Percentiles rank a stretch among this genome's conserved stretches.
Conservation (phyloP, 2,113 vertebrate genomes). For the Paradoxurus hermaphroditus region DNA sequence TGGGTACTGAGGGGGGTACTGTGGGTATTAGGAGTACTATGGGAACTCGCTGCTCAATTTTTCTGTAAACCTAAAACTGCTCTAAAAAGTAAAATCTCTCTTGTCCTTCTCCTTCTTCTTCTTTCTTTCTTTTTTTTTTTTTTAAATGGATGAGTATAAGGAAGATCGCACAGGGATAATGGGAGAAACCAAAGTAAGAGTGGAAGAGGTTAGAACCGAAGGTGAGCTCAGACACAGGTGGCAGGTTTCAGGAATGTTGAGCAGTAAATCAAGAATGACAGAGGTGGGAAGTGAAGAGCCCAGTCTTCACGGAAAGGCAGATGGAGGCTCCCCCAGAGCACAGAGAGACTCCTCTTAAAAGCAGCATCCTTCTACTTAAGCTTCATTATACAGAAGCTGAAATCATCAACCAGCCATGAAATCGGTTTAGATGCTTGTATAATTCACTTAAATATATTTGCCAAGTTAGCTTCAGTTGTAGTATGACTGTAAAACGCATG, state of each 20-base stretch:
- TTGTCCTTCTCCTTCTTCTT: too few species aligned
- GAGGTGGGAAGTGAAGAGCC: not conserved
- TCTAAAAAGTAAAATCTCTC: not conserved
- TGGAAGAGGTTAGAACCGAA: not conserved
- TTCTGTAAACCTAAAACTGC: not conserved
- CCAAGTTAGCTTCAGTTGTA: not conserved
- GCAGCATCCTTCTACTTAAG: not conserved
- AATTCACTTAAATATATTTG: not conserved
- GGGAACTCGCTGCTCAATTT: not conserved
- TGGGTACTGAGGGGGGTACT: not conserved
- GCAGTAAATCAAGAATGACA: not conserved
- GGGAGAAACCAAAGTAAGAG: not conserved
- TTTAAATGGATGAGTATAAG: not conserved
- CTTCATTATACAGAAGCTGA: not conserved
- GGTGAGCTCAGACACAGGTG: not conserved
- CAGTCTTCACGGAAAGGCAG: not conserved
- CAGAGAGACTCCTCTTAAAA: not conserved
- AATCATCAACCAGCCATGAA: not conserved
- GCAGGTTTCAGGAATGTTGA: not conserved
- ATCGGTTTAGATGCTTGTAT: not conserved
- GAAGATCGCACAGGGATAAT: not conserved
- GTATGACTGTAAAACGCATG: not conserved
- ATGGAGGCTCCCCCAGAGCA: not conserved
- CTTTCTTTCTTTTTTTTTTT: too few species aligned
- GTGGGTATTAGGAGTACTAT: too few species aligned